Conservation (phyloP, 1,140 invertebrate species). For the Hyles euphorbiae region DNA sequence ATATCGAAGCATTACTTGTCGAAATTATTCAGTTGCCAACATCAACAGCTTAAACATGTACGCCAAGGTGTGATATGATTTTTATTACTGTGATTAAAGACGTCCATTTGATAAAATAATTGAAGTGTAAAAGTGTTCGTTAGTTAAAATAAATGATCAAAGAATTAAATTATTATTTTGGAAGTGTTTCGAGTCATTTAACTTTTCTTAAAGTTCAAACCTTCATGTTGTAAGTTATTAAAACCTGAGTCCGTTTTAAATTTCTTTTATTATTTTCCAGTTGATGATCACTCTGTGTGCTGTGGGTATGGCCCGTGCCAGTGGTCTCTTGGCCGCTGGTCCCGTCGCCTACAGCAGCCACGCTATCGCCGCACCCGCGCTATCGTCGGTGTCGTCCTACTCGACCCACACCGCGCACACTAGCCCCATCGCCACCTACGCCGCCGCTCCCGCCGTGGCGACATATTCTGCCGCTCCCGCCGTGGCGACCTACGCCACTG, state of each 20-base stretch:
- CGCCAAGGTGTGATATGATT: slow-evolving; percentile 58
- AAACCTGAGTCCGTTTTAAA: no score
- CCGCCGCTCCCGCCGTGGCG: slow-evolving; percentile 1
- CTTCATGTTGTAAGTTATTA: no score
- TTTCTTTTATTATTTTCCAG: slow-evolving; percentile 24
- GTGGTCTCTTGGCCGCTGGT: slow-evolving; percentile 37
- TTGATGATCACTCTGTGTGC: slow-evolving; percentile 51
- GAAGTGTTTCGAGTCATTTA: no score
- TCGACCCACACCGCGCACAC: slow-evolving; percentile 35
- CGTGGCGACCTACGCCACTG: slow-evolving; percentile 10
- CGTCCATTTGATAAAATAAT: background rate
- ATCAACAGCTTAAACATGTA: slow-evolving; percentile 66
- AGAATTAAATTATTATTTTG: no score
- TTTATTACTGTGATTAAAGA: slow-evolving; percentile 5
- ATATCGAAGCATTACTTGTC: slow-evolving; percentile 49
- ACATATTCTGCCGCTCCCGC: slow-evolving; percentile 24
- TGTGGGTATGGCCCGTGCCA: slow-evolving; percentile 43
- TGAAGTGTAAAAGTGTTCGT: background rate
- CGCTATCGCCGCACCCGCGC: slow-evolving; percentile 35
- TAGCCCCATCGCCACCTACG: slow-evolving; percentile 22
- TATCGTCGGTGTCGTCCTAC: slow-evolving; percentile 52
- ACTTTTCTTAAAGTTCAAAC: no score
- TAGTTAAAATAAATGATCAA: no score
- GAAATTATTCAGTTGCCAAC: slow-evolving; percentile 72
- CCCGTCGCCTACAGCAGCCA: slow-evolving; percentile 31